Evolutionary conservation across 2,113 vertebrate genomes (phyloP).

Genomic region (Podarcis muralis): DNA sequence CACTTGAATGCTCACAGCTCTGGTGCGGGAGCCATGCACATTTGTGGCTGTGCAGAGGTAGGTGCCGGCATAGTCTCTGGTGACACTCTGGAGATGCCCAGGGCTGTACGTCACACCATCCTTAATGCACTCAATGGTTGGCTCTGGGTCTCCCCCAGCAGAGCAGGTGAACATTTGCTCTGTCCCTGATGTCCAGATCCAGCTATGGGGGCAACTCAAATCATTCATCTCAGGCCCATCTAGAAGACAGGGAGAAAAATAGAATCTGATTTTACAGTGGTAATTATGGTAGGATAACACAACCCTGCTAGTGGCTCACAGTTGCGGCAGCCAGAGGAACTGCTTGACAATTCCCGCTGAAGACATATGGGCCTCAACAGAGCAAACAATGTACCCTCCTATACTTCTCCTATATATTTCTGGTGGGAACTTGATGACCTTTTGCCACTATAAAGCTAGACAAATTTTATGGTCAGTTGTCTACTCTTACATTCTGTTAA

Average conservation of each 20-base stretch:
- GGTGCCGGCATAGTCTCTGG: constrained; percentile 40
- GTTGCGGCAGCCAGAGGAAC: neutral
- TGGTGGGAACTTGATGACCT: neutral
- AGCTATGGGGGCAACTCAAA: constrained; percentile 41
- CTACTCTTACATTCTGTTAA: too few relatives aligned
- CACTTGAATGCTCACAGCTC: constrained; percentile 52
- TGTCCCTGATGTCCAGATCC: constrained; percentile 66
- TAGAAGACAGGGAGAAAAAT: neutral
- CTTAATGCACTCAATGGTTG: constrained; percentile 30
- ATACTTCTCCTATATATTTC: neutral
- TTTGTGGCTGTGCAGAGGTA: constrained; percentile 58
- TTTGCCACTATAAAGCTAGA: neutral
- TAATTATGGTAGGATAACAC: neutral
- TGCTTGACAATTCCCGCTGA: neutral
- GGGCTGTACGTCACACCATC: fast-evolving
- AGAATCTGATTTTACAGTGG: neutral
- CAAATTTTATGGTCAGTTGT: neutral
- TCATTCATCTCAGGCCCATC: constrained; percentile 56
- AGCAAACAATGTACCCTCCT: neutral
- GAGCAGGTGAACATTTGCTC: constrained; percentile 54
- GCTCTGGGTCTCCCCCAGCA: constrained; percentile 52
- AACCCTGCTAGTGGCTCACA: neutral
- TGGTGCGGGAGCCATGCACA: constrained; percentile 49
- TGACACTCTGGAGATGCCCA: neutral
- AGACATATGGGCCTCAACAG: neutral